Base-by-base conservation (phyloP, 2,113 vertebrate species). In the Chloropsis hardwickii region DNA sequence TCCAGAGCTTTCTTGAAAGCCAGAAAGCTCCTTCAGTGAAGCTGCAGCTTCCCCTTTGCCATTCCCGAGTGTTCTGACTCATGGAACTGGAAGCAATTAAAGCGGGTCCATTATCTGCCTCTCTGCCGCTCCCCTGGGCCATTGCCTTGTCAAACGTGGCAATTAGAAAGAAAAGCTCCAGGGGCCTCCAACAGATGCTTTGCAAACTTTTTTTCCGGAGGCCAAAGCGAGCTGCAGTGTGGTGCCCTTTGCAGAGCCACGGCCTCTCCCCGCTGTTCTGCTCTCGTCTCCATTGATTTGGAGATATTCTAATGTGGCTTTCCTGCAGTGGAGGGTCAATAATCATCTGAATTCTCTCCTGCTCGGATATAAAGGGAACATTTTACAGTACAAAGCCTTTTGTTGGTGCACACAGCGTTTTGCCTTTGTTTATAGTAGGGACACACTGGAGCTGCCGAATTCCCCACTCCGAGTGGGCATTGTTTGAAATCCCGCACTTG, bases 71-170 rank as follows among this genome's bases (percentile, higher is more conserved):
- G 91, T 51, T 90, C 76, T 93, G 95, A 96, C 82, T 97, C 94
- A 93, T 12, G 94, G 92, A 95, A 94, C 94, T 95, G 94, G 96
- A 97, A 97, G 94, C 90, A 97, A 95, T 97, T 96, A 96, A 91
- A 92, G 87, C 8, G 70, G 96, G 88, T 92, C 95, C 97, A 95
- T 97, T 97, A 97, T 94, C 95, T 89, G 85, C 79, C 88, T 93
- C 90, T 86, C 81, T 40, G 2, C 93, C 6, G 22, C 86, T 96
- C 96, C 94, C 92, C 80, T 10, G 67, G 74, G 95, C 51, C 27
- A 88, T 28, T 5, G 1, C 89, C 28, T 85, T 97, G 96, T 96
- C 96, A 96, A 94, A 96, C 76, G 86, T 13, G 84, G 91, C 96
- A 96, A 97, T 97, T 96, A 95, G 96, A 88, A 94, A 69, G 94